Conservation (phyloP, 2,797 vertebrate species). For the Sorex maritimensis region DNA sequence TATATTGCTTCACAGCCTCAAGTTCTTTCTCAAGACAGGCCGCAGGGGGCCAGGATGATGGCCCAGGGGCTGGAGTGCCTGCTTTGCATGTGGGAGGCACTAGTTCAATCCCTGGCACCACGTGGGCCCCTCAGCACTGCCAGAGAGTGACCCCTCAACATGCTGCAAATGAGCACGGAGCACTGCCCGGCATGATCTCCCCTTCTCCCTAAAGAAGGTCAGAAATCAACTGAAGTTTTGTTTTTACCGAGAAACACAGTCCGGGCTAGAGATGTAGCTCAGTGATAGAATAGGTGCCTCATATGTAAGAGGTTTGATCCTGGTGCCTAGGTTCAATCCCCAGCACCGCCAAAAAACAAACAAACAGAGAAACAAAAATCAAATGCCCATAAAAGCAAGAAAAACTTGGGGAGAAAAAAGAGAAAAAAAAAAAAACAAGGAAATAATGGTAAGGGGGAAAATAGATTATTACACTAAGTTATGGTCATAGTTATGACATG, state of each 20-base stretch:
- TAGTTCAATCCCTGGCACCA: neutral
- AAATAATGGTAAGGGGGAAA: neutral
- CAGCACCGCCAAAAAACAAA: no score
- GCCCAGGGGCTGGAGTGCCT: neutral
- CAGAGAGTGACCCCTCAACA: no score
- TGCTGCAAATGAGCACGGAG: no score
- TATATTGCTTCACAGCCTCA: neutral
- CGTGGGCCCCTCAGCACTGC: neutral
- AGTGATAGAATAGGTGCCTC: no score
- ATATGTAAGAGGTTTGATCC: no score
- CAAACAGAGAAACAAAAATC: conserved; percentile 33
- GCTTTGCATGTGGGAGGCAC: neutral
- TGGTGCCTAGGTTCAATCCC: no score
- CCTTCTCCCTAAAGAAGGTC: neutral
- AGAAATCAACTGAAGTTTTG: neutral
- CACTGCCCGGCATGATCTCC: neutral
- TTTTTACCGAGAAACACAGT: neutral
- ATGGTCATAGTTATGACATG: neutral
- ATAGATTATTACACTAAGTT: neutral
- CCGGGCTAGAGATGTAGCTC: neutral
- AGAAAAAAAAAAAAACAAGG: neutral
- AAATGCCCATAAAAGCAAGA: conserved; percentile 33
- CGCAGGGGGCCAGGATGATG: neutral
- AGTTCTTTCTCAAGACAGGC: conserved; percentile 61
- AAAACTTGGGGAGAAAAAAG: no score